Percentiles rank a stretch among this genome's conserved stretches.
These are phyloP conservation scores for Eupithecia tripunctaria DNA, from an alignment of 2,888 invertebrate genomes.

Conservation along the genomic window DNA sequence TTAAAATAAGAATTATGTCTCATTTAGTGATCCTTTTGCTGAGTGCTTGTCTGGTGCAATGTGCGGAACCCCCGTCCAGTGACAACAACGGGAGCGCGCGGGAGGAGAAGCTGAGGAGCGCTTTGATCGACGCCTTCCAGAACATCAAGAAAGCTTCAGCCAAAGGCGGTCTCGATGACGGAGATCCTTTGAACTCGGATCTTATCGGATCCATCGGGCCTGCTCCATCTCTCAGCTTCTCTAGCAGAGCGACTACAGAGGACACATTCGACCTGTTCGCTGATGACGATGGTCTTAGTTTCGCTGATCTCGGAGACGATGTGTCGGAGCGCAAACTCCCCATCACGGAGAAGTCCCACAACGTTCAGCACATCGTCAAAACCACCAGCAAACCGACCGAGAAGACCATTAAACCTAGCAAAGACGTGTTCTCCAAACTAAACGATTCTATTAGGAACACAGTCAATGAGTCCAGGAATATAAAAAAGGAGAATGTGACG, in stretches of 20 bases:
- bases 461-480: conserved; percentile 72
- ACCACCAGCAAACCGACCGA: conserved; percentile 62
- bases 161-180: conserved; percentile 71
- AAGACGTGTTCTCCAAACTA: conserved; percentile 65
- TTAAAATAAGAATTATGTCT: conserved; percentile 62
- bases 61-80: conserved; percentile 59
- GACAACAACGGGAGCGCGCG: conserved; percentile 67
- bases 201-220: conserved; percentile 68
- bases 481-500: conserved; percentile 53
- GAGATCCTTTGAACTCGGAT: conserved; percentile 64
- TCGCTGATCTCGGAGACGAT: conserved; percentile 67
- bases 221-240: conserved; percentile 41
- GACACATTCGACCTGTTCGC: conserved; percentile 71
- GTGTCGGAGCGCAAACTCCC: conserved; percentile 59
- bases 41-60: conserved; percentile 64
- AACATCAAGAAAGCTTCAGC: conserved; percentile 76
- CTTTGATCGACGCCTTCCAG: conserved; percentile 78
- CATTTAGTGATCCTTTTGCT: conserved; percentile 68
- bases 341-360: conserved; percentile 75
- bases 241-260: conserved; percentile 56
- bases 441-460: conserved; percentile 67
- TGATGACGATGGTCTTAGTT: conserved; percentile 75
- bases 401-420: conserved; percentile 61
- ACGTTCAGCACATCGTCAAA: conserved; percentile 78
- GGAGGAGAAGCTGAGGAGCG: conserved; percentile 76